These are phyloP conservation scores for Eurystomus gularis DNA, from an alignment of 2,113 vertebrate species.

Conservation along the genomic window DNA sequence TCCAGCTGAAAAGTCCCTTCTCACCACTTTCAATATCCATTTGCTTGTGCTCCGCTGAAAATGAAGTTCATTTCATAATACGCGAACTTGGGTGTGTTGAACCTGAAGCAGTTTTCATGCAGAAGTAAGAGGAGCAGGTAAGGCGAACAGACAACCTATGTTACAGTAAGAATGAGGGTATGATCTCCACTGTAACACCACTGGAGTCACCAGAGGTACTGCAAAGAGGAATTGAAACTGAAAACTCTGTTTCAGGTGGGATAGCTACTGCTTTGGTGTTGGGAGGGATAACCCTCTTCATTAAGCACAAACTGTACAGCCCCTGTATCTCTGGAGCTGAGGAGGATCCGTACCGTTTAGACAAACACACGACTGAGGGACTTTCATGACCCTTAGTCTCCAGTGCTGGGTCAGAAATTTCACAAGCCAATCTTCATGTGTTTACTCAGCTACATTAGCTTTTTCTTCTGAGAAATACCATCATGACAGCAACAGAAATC, in stretches of 20 bases:
- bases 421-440: not conserved
- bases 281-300: not conserved
- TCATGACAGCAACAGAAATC: not conserved
- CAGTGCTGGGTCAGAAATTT: not conserved
- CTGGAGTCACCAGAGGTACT: not conserved
- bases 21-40: not conserved
- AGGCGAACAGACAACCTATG: not conserved
- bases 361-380: not conserved
- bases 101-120: not conserved
- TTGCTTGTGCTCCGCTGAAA: not conserved
- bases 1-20: not conserved
- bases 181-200: not conserved
- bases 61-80: not conserved
- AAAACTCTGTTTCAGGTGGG: not conserved
- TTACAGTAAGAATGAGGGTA: not conserved
- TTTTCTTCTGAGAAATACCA: not conserved
- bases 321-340: fast-evolving
- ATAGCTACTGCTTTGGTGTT: fast-evolving
- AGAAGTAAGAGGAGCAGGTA: not conserved
- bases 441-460: not conserved
- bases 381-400: not conserved
- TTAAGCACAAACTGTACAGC: not conserved
- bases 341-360: not conserved
- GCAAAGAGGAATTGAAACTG: not conserved
- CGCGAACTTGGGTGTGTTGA: not conserved